Base-by-base conservation (phyloP, 2,113 vertebrate genomes). In the Barnardius zonarius region DNA sequence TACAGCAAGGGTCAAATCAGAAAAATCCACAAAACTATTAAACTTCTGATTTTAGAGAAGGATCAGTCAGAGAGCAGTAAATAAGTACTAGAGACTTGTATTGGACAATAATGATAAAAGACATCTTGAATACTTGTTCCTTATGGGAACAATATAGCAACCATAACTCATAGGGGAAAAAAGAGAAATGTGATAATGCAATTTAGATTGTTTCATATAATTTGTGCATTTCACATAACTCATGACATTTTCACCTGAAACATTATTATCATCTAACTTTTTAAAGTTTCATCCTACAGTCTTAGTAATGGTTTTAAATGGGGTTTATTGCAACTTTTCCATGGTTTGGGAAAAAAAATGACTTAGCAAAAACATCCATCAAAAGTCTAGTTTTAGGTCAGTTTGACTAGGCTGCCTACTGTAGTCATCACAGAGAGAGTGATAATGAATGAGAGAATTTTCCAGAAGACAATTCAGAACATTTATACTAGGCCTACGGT, bases 321-420 rank as follows among this genome's bases (percentile, higher is more conserved):
- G 0, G 2, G 55, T 51, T 66, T 17, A 31, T 73, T 64, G 4
- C 8, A 81, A 33, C 4, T 44, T 64, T 66, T 75, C 10, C 4
- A 10, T 35, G 13, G 10, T 51, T 83, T 69, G 15, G 2, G 3
- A 7, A 2, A 0, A 39, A 41, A 25, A 61, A 13, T 5, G 6
- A 17, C 8, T 31, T 72, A 35, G 9, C 11, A 31, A 72, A 57
- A 63, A 1, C 8, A 19, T 24, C 15, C 35, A 91, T 70, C 28
- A 59, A 28, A 63, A 2, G 5, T 10, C 4, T 59, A 25, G 6
- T 51, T 86, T 79, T 54, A 62, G 7, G 24, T 69, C 13, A 62
- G 7, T 69, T 77, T 74, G 18, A 64, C 33, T 30, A 43, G 33
- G 4, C 39, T 86, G 22, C 23, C 7, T 83, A 30, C 35, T 90